These are phyloP conservation scores for Diplosoma virens DNA, from an alignment of 23 tunicate species.

Conservation along the genomic window DNA sequence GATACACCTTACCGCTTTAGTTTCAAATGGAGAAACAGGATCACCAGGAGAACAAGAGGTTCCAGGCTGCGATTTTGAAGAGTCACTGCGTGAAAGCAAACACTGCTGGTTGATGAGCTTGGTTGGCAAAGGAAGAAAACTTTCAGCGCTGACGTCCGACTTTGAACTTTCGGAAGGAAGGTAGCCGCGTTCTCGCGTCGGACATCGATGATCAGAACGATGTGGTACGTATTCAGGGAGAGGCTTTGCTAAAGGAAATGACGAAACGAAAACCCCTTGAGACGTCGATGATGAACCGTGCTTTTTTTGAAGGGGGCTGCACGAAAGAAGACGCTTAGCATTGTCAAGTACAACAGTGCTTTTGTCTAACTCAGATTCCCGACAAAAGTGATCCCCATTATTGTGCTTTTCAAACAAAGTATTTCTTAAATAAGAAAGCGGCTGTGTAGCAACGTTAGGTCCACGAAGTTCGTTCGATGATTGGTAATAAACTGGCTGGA, in stretches of 20 bases:
- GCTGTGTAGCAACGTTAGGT: background rate
- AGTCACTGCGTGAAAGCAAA: background rate
- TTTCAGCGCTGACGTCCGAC: conserved; percentile 5
- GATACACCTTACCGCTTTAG: no score
- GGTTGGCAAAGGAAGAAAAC: conserved; percentile 16
- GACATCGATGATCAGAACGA: background rate
- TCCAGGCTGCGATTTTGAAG: no score
- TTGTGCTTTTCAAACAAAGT: background rate
- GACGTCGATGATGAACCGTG: background rate
- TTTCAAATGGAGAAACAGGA: no score
- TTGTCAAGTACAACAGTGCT: background rate
- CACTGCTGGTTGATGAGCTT: background rate
- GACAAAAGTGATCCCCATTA: no score
- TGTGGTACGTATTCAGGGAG: conserved; percentile 7
- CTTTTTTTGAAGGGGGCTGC: conserved; percentile 11
- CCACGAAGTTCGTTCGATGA: background rate
- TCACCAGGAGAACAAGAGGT: no score
- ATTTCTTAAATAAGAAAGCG: background rate
- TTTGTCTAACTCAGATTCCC: background rate
- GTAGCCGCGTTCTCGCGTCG: background rate
- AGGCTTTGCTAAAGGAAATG: background rate
- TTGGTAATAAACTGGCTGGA: background rate
- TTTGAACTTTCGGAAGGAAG: conserved; percentile 12
- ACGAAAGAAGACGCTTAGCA: conserved; percentile 17
- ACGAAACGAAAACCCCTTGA: no score